Conservation (phyloP, 1,140 invertebrate species). For the Saccostrea glomerata region DNA sequence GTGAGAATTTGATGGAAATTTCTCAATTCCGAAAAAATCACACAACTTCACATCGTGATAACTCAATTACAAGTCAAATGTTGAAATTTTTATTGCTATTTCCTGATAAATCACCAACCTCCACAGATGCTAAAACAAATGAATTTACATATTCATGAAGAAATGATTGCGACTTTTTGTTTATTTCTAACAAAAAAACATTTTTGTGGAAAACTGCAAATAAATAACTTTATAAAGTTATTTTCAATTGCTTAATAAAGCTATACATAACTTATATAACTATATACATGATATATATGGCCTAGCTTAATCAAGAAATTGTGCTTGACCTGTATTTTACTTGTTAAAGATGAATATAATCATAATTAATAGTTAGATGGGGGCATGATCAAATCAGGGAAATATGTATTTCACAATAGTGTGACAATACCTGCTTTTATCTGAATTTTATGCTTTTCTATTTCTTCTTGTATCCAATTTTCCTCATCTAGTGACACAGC, state of each 20-base stretch:
- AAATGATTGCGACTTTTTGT: too few species aligned
- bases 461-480: conserved; percentile 19
- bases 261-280: too few species aligned
- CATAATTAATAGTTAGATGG: not conserved
- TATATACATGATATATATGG: too few species aligned
- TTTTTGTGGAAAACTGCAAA: not conserved
- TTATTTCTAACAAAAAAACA: too few species aligned
- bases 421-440: not conserved
- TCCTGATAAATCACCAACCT: not conserved
- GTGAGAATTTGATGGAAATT: too few species aligned
- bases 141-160: not conserved
- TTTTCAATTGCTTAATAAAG: too few species aligned
- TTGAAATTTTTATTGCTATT: too few species aligned
- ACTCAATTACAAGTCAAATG: too few species aligned
- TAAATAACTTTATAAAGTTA: not conserved
- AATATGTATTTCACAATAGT: not conserved
- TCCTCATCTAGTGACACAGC: not conserved
- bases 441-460: conserved; percentile 15
- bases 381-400: not conserved
- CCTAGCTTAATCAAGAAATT: not conserved
- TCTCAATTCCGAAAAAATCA: too few species aligned
- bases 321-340: not conserved
- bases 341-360: too few species aligned
- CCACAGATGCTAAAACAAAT: not conserved
- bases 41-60: too few species aligned